These are phyloP conservation scores for Philhelius pedissequus DNA, from an alignment of 2,888 invertebrate genomes.

Conservation along the genomic window DNA sequence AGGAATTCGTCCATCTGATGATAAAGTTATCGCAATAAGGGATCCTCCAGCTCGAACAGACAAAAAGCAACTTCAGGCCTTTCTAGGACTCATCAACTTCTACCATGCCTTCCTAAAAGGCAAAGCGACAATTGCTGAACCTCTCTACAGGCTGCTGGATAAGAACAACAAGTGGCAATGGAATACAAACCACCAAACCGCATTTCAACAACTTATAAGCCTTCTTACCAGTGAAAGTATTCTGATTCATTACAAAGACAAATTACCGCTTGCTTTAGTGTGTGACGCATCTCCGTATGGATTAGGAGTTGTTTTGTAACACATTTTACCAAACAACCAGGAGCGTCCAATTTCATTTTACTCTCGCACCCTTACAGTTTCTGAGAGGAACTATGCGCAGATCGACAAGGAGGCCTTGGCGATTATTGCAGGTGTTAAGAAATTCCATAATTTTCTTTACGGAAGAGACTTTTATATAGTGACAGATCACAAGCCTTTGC, in stretches of 20 bases:
- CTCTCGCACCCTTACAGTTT: not conserved
- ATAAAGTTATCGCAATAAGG: not conserved
- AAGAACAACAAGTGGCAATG: not conserved
- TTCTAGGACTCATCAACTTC: too few species aligned
- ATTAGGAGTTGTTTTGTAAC: not conserved
- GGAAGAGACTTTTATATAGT: not conserved
- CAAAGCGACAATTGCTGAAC: not conserved
- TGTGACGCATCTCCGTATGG: not conserved
- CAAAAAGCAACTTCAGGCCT: not conserved
- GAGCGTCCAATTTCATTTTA: not conserved
- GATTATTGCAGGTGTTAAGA: not conserved
- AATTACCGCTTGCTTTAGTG: not conserved
- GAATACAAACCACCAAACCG: not conserved
- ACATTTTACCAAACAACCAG: not conserved
- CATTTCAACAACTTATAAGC: not conserved
- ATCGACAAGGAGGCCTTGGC: not conserved
- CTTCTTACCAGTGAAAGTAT: not conserved
- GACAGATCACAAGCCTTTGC: slow-evolving; percentile 1
- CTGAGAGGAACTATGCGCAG: not conserved
- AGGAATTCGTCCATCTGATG: not conserved
- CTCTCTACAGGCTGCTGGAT: not conserved
- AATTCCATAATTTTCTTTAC: not conserved
- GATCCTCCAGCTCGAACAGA: not conserved
- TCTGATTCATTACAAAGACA: not conserved
- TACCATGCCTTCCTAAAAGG: not conserved